Evolutionary conservation across 2,888 invertebrate species (phyloP).

Genomic region (Drosophila meridiana): DNA sequence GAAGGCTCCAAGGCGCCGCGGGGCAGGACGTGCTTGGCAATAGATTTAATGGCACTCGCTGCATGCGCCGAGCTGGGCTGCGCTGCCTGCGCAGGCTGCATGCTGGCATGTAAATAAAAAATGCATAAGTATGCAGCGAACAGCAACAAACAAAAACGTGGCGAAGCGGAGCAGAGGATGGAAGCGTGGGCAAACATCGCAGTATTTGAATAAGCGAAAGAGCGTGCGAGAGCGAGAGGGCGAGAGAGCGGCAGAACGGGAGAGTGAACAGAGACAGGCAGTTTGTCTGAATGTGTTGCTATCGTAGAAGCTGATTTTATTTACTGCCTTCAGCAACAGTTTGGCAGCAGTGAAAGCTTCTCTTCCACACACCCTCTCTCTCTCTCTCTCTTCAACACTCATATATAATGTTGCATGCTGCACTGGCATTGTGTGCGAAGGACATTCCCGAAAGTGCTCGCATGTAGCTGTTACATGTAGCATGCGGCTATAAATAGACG

Average conservation of each 20-base stretch:
- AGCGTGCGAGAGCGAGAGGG: not conserved
- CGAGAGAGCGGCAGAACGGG: not conserved
- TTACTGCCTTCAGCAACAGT: conserved; percentile 74
- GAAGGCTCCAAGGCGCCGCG: conserved; percentile 29
- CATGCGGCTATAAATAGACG: conserved; percentile 29
- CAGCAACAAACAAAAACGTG: conserved; percentile 25
- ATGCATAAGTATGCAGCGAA: conserved; percentile 53
- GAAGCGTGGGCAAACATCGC: conserved; percentile 4
- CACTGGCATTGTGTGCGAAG: conserved; percentile 62
- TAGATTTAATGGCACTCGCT: conserved; percentile 54
- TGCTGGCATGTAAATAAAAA: conserved; percentile 61
- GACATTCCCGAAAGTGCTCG: conserved; percentile 67
- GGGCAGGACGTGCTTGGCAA: conserved; percentile 36
- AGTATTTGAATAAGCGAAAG: conserved; percentile 20
- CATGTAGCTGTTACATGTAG: conserved; percentile 15
- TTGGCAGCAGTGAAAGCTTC: conserved; percentile 41
- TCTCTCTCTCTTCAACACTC: not conserved
- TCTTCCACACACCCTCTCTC: not conserved
- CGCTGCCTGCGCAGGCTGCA: conserved; percentile 27
- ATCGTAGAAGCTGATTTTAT: conserved; percentile 70
- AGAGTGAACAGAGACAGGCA: conserved; percentile 2
- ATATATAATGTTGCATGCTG: conserved; percentile 39
- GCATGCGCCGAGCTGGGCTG: conserved; percentile 8
- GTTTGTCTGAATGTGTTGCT: conserved; percentile 37
- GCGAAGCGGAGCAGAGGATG: conserved; percentile 2